These are phyloP conservation scores for Artibeus lituratus DNA, from an alignment of 2,797 vertebrate genomes.

Conservation along the genomic window DNA sequence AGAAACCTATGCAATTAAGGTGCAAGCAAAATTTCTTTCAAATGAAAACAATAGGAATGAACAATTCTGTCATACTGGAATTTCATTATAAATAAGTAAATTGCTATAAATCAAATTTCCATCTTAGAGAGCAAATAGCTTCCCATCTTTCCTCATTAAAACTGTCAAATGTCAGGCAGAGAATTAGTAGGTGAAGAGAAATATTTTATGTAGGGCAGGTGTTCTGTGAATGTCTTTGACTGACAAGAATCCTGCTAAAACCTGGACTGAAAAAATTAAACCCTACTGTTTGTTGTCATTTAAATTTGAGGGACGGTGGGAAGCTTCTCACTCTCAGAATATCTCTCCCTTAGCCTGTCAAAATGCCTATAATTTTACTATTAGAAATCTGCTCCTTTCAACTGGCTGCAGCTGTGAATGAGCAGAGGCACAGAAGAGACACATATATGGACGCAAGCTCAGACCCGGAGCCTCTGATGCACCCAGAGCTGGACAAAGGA, in stretches of 20 bases:
- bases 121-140: slow-evolving; percentile 36
- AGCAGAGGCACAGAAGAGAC: not conserved
- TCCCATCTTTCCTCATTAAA: slow-evolving; percentile 61
- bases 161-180: slow-evolving; percentile 58
- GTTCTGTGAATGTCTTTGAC: slow-evolving; percentile 54
- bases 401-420: not conserved
- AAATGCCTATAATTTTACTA: slow-evolving; percentile 58
- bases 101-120: slow-evolving; percentile 45
- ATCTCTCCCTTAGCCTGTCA: slow-evolving; percentile 50
- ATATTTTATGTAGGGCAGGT: slow-evolving; percentile 48
- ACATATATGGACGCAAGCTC: not conserved
- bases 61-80: not conserved
- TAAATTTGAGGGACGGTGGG: slow-evolving; percentile 49
- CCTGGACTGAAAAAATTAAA: slow-evolving; percentile 64
- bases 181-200: slow-evolving; percentile 59
- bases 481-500: not conserved
- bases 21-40: not conserved
- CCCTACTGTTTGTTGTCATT: slow-evolving; percentile 62
- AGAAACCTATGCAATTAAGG: not conserved
- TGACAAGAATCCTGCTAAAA: slow-evolving; percentile 60
- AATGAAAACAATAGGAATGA: not conserved
- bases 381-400: slow-evolving; percentile 48
- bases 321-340: not conserved
- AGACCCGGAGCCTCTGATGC: not conserved
- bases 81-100: slow-evolving; percentile 47